Percentiles rank a stretch among this genome's conserved stretches.
Evolutionary conservation across 1,140 invertebrate genomes (phyloP).

Genomic region (Phocides pigmalion): DNA sequence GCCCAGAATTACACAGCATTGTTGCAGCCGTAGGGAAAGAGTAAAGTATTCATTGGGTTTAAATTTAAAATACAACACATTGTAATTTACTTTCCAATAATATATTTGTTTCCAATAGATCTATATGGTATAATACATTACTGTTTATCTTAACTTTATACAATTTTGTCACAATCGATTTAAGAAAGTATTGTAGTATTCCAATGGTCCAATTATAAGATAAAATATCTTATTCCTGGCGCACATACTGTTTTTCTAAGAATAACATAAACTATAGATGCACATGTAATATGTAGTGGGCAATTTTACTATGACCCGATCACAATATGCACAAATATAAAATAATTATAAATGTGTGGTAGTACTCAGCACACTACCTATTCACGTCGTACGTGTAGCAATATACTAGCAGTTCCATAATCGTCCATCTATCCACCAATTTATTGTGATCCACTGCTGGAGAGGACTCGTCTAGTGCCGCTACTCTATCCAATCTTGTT

Average conservation of each 20-base stretch:
- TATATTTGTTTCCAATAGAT: conserved; percentile 73
- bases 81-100: conserved; percentile 57
- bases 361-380: too few species aligned
- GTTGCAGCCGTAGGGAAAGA: too few species aligned
- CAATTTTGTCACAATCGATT: conserved; percentile 25
- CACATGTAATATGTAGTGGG: neutral
- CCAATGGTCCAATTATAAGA: neutral
- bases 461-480: too few species aligned
- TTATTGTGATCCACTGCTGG: too few species aligned
- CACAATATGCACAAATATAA: neutral
- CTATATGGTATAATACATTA: conserved; percentile 64
- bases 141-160: conserved; percentile 58
- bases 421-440: too few species aligned
- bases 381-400: too few species aligned
- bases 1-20: too few species aligned
- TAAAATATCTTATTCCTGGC: neutral
- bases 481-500: too few species aligned
- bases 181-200: neutral
- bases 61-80: conserved; percentile 33
- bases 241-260: conserved; percentile 1
- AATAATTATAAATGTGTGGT: too few species aligned
- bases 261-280: conserved; percentile 2
- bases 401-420: too few species aligned
- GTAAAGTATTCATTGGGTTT: too few species aligned
- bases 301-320: neutral